A percentile compares a stretch with the other conserved stretches of the same genome.
These are phyloP conservation scores for Thomomys bottae DNA, from an alignment of 2,113 vertebrate genomes.

Conservation along the genomic window DNA sequence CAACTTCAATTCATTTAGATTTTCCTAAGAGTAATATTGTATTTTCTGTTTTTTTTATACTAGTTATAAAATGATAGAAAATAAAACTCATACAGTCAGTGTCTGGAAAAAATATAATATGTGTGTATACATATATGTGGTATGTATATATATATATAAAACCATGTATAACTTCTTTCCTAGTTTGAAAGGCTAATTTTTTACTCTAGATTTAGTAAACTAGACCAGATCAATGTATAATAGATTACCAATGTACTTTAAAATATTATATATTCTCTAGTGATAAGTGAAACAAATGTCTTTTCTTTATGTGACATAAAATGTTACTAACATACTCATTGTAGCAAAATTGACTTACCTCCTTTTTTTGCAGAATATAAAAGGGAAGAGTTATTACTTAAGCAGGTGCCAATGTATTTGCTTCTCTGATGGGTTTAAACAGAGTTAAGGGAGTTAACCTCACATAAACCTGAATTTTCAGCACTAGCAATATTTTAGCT, in stretches of 20 bases:
- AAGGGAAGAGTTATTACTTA: constrained; percentile 52
- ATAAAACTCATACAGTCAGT: neutral
- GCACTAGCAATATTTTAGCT: constrained; percentile 54
- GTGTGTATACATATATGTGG: too few relatives aligned
- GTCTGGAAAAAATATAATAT: neutral
- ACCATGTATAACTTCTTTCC: neutral
- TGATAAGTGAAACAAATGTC: constrained; percentile 45
- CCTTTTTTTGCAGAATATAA: constrained; percentile 47
- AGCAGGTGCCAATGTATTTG: constrained; percentile 48
- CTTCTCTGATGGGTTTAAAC: constrained; percentile 57
- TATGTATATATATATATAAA: too few relatives aligned
- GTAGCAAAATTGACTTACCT: constrained; percentile 11
- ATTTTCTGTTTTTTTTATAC: neutral
- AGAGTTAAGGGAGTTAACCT: constrained; percentile 46
- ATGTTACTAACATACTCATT: constrained; percentile 51
- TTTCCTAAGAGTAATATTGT: neutral
- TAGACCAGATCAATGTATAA: constrained; percentile 9
- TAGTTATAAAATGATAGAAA: constrained; percentile 31
- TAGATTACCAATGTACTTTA: constrained; percentile 33
- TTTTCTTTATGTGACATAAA: constrained; percentile 50
- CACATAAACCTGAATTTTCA: constrained; percentile 64
- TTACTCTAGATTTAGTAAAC: constrained; percentile 16
- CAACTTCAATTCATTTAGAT: neutral
- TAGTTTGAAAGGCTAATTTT: constrained; percentile 24
- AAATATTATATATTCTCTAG: constrained; percentile 43